A percentile compares a stretch with the other conserved stretches of the same genome.
phyloP scores from a whole-genome alignment of 2,113 vertebrate species.

The Anhinga anhinga region DNA sequence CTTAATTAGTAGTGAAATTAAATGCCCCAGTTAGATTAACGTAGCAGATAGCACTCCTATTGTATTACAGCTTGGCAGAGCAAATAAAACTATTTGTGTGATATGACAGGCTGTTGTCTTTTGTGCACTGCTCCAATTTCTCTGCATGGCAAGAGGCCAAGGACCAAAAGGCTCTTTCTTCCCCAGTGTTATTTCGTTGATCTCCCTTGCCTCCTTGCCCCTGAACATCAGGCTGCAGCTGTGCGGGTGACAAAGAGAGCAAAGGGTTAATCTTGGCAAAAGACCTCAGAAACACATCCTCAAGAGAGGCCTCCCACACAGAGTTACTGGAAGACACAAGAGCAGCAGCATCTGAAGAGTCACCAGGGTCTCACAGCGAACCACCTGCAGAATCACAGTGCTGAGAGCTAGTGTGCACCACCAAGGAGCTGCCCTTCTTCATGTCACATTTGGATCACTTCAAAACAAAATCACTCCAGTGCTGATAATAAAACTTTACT shows the following conservation, averaged over 20 bases:
- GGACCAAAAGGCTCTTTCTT: neutral
- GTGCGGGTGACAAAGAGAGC: neutral
- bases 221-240: neutral
- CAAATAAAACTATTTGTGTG: constrained; percentile 28
- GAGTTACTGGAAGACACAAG: neutral
- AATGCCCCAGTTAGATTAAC: constrained; percentile 33
- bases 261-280: neutral
- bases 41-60: constrained; percentile 38
- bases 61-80: constrained; percentile 24
- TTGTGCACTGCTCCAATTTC: neutral
- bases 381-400: neutral
- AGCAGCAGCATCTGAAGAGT: neutral
- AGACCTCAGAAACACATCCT: neutral
- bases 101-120: neutral
- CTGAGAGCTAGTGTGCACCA: neutral
- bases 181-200: neutral
- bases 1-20: constrained; percentile 53
- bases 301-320: neutral
- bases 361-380: neutral
- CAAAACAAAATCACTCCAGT: neutral
- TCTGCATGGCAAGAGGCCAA: neutral
- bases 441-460: neutral
- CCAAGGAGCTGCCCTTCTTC: neutral
- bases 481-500: neutral
- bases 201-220: neutral